Base-by-base conservation (phyloP, 2,888 invertebrate species). In the Biston betularia region DNA sequence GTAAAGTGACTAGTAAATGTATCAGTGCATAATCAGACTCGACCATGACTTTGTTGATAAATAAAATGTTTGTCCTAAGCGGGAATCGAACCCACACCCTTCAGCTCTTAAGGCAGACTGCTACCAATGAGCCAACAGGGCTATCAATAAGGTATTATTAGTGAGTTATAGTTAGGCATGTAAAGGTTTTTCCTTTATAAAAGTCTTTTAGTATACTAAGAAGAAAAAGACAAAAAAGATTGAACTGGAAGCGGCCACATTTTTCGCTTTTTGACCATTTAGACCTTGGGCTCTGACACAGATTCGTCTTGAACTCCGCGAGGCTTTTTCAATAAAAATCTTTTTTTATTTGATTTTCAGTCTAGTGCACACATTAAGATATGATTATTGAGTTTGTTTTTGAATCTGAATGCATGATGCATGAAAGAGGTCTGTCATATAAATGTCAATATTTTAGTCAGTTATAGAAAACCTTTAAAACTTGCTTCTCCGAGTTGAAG, bases 301-400 rank as follows among this genome's bases (percentile, higher is more conserved):
- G 44, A 44, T 46, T 44, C 42, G 56, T 49, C 57, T 65, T 64
- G 55, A 53, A 61, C 49, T 59, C 49, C 54, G 24, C 57, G 62
- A 57, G 57, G 42, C 48, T 61, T 63, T 68, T 69, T 68, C 68
- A 69, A 68, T 68, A 73, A 67, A 69, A 55, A 57, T 40, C 46
- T 63, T 65, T 64, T 50, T 66, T 66, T 66, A 53, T 66, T 62
- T 62, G 49, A 40, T 54, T 62, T 33, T 56, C 61, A 66, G 62
- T 66, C 66, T 66, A 57, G 53, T 42, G 61, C 65, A 61, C 56
- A 24, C 60, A 44, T 56, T 61, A 65, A 61, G 46, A 52, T 60
- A 56, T 61, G 46, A 59, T 56, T 46, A 59, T 56, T 46, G 49
- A 68, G 59, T 59, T 68, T 49, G 46, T 58, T 53, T 60, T 57